Evolutionary conservation across 2,113 vertebrate species (phyloP).

Genomic region (Heteronetta atricapilla): DNA sequence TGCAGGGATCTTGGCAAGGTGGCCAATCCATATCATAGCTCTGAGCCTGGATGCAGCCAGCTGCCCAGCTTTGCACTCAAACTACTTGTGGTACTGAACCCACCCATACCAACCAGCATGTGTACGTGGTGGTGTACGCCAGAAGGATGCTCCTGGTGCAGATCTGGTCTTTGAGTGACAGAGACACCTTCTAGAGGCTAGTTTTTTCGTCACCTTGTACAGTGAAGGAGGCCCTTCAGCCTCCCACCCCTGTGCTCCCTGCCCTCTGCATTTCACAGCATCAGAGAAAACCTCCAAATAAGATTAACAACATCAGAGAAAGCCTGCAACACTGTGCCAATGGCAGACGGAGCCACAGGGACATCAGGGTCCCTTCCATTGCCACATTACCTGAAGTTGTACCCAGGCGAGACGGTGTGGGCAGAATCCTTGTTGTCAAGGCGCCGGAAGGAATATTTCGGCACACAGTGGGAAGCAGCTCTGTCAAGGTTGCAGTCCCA

Average conservation of each 20-base stretch:
- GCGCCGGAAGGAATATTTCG: constrained; percentile 86
- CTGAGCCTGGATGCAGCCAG: not conserved
- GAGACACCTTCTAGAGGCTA: not conserved
- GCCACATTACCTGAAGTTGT: constrained; percentile 86
- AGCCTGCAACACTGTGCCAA: not conserved
- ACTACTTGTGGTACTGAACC: not conserved
- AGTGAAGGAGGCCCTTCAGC: not conserved
- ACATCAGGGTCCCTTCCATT: not conserved
- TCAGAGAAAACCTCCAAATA: not conserved
- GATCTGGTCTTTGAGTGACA: not conserved
- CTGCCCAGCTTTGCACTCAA: not conserved
- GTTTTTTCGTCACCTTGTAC: not conserved
- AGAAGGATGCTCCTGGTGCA: not conserved
- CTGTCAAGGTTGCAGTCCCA: constrained; percentile 88
- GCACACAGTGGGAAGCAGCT: constrained; percentile 75
- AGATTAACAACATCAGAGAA: rapidly evolving
- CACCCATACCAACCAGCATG: not conserved
- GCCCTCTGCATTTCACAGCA: not conserved
- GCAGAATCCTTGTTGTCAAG: constrained; percentile 79
- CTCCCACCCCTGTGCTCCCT: not conserved
- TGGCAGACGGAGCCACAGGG: not conserved
- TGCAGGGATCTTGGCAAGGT: not conserved
- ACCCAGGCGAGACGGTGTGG: constrained; percentile 84
- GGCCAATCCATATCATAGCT: rapidly evolving
- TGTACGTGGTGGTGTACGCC: not conserved